Percentiles rank a stretch among this genome's conserved stretches.
Evolutionary conservation across 2,888 invertebrate species (phyloP).

Genomic region (Tigriopus californicus): DNA sequence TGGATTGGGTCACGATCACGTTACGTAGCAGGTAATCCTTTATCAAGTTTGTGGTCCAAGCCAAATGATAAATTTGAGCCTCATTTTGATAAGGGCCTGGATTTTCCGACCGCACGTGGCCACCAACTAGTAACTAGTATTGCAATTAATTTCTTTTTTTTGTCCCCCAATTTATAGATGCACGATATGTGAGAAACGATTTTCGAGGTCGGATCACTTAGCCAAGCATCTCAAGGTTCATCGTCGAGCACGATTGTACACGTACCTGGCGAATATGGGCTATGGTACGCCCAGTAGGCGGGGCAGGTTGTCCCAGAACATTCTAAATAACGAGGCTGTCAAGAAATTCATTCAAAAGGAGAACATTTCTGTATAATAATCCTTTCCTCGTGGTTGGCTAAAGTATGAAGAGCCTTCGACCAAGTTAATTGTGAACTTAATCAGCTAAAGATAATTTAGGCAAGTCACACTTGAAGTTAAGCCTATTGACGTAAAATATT

Average conservation of each 20-base stretch:
- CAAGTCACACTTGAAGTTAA: no score
- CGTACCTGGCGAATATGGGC: constrained; percentile 3
- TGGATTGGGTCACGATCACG: no score
- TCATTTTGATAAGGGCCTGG: neutral
- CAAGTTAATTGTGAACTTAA: no score
- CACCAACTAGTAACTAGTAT: neutral
- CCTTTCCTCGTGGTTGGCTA: neutral
- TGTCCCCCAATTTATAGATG: constrained; percentile 31
- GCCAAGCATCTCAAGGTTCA: constrained; percentile 63
- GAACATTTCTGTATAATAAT: constrained; percentile 1
- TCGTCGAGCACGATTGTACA: constrained; percentile 3
- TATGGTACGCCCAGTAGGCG: constrained; percentile 11
- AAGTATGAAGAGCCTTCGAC: no score
- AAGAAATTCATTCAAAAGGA: constrained; percentile 9
- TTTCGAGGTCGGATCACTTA: constrained; percentile 79
- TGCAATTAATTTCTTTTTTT: neutral
- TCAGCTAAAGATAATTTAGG: no score
- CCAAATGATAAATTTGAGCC: neutral
- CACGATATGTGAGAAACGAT: constrained; percentile 63
- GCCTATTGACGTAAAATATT: no score
- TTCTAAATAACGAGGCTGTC: constrained; percentile 13
- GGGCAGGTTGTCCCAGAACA: constrained; percentile 5
- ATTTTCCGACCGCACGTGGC: neutral
- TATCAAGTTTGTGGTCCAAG: no score
- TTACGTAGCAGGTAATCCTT: no score